A percentile compares a stretch with the other conserved stretches of the same genome.
phyloP scores from a whole-genome alignment of 2,113 vertebrate species.

The Gallinago undulata region DNA sequence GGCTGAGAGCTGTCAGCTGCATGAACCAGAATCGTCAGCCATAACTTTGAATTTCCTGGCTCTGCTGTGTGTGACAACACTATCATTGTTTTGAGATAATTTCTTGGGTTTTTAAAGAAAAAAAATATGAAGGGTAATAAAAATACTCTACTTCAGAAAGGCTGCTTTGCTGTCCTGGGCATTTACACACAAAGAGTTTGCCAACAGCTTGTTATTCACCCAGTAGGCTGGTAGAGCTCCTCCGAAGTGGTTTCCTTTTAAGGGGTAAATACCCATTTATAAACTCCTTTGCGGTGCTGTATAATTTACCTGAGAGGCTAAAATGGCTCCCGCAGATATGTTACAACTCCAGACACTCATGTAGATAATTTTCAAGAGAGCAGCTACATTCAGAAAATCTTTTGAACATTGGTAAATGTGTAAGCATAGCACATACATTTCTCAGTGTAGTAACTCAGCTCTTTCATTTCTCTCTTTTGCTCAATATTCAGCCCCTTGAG shows the following conservation, averaged over 20 bases:
- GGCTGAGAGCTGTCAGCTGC: neutral
- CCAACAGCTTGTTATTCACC: neutral
- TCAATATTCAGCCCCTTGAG: neutral
- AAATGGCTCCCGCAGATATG: neutral
- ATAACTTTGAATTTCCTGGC: neutral
- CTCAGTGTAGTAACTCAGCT: slow-evolving; percentile 20
- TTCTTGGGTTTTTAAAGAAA: neutral
- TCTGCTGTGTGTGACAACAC: neutral
- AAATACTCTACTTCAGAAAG: neutral
- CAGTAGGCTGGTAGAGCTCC: neutral
- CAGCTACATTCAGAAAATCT: neutral
- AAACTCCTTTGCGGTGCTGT: neutral
- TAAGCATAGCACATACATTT: slow-evolving; percentile 26
- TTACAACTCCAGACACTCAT: neutral
- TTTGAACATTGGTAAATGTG: neutral
- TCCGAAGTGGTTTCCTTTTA: neutral
- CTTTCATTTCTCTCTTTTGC: slow-evolving; percentile 33
- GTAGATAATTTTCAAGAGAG: neutral
- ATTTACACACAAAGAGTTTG: neutral
- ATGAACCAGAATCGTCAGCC: neutral
- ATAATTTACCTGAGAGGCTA: neutral
- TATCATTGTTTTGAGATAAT: neutral
- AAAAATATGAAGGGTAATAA: neutral
- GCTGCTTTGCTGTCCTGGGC: neutral
- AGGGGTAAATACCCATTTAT: neutral